phyloP scores from a whole-genome alignment of 2,888 invertebrate genomes.

The Carabus problematicus region DNA sequence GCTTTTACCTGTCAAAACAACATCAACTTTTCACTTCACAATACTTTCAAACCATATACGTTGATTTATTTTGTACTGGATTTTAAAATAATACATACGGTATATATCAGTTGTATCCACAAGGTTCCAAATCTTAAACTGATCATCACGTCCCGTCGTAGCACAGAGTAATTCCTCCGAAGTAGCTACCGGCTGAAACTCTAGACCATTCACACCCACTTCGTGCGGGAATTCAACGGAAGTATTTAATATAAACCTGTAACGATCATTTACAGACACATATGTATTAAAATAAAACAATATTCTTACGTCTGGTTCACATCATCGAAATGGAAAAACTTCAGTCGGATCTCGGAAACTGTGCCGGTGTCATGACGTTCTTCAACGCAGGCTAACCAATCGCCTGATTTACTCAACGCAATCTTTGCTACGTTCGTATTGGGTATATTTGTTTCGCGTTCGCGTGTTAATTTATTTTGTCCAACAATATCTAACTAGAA shows the following conservation, averaged over 20 bases:
- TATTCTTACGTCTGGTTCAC: conserved; percentile 66
- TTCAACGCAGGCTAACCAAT: conserved; percentile 79
- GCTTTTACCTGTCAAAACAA: conserved; percentile 59
- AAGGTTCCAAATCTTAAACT: conserved; percentile 76
- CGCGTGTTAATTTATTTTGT: conserved; percentile 73
- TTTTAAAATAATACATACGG: conserved; percentile 58
- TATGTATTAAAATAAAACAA: neutral
- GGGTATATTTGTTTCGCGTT: conserved; percentile 65
- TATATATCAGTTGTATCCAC: conserved; percentile 64
- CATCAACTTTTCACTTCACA: conserved; percentile 15
- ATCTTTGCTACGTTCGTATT: conserved; percentile 72
- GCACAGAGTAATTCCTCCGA: conserved; percentile 62
- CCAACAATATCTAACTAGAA: conserved; percentile 73
- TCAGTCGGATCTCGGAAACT: conserved; percentile 70
- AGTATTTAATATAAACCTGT: conserved; percentile 74
- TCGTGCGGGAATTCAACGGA: conserved; percentile 77
- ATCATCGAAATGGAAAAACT: conserved; percentile 75
- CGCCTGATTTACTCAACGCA: conserved; percentile 70
- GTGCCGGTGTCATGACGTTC: conserved; percentile 66
- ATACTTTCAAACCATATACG: too few species aligned
- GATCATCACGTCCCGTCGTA: conserved; percentile 71
- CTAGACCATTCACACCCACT: conserved; percentile 64
- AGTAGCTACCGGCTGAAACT: conserved; percentile 64
- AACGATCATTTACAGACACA: conserved; percentile 46
- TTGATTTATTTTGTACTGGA: too few species aligned